These are phyloP conservation scores for Coptodon rendalli DNA, from an alignment of 2,113 vertebrate species.

Conservation along the genomic window DNA sequence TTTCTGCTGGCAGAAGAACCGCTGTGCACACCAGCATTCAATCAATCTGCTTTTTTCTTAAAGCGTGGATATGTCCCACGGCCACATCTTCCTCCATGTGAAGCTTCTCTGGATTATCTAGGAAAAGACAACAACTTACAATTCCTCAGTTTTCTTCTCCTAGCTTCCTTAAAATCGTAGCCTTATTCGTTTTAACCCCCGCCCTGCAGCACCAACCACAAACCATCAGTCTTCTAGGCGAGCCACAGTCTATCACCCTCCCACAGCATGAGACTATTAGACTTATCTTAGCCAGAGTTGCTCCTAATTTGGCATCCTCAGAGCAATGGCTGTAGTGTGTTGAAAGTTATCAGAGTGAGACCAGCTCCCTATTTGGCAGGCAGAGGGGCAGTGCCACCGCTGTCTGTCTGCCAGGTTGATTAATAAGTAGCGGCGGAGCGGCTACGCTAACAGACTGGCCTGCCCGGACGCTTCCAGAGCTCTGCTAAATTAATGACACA, in stretches of 20 bases:
- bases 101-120: not conserved
- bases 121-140: not conserved
- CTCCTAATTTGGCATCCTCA: conserved; percentile 58
- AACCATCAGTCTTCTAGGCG: conserved; percentile 13
- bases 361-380: conserved; percentile 65
- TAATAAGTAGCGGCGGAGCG: conserved; percentile 49
- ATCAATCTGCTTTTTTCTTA: not conserved
- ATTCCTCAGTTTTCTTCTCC: not conserved
- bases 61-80: not conserved
- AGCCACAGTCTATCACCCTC: conserved; percentile 43
- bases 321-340: conserved; percentile 35
- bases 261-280: conserved; percentile 43
- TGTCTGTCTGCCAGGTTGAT: conserved; percentile 60
- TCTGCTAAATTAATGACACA: conserved; percentile 37
- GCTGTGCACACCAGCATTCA: not conserved
- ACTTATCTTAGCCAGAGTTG: conserved; percentile 51
- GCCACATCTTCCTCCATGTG: not conserved
- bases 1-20: not conserved
- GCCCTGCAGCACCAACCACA: not conserved
- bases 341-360: conserved; percentile 59
- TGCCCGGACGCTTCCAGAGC: conserved; percentile 16
- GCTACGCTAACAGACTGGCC: conserved; percentile 39
- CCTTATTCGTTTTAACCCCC: not conserved
- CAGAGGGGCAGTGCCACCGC: conserved; percentile 40
- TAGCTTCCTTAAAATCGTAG: not conserved